Conservation (phyloP, 2,888 invertebrate species). For the Linnaemya tessellans region DNA sequence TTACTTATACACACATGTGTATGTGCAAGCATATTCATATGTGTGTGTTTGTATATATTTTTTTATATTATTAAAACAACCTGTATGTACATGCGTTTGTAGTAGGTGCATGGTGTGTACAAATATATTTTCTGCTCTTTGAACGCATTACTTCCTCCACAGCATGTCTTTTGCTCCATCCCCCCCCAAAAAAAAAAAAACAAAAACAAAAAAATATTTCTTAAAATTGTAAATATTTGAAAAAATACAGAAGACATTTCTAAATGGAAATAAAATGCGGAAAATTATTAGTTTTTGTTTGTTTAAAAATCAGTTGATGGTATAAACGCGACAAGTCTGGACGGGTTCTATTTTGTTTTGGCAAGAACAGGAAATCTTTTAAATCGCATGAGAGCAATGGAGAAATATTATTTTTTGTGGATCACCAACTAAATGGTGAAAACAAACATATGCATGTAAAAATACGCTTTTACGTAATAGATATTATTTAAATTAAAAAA, state of each 20-base stretch:
- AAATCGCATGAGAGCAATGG: conserved; percentile 55
- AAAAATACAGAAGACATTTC: conserved; percentile 37
- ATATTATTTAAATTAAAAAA: conserved; percentile 14
- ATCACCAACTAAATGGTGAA: conserved; percentile 46
- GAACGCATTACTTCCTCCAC: not conserved
- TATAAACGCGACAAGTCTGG: conserved; percentile 69
- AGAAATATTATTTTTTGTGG: conserved; percentile 36
- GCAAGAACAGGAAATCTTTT: conserved; percentile 60
- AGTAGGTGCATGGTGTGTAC: no score
- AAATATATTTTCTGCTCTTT: conserved; percentile 16
- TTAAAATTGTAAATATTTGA: conserved; percentile 54
- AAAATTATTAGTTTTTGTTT: conserved; percentile 58
- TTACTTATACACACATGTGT: not conserved
- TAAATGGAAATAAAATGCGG: conserved; percentile 65
- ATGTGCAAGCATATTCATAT: not conserved
- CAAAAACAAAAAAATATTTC: not conserved
- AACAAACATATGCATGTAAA: conserved; percentile 32
- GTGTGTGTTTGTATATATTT: no score
- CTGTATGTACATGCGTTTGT: no score
- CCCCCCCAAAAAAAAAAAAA: conserved; percentile 34
- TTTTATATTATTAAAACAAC: no score
- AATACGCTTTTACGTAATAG: conserved; percentile 65
- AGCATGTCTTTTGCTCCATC: not conserved
- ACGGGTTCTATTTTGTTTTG: conserved; percentile 55
- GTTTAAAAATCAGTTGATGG: conserved; percentile 64